Conservation (phyloP, 2,888 invertebrate species). For the Hirtodrosophila cameraria region DNA sequence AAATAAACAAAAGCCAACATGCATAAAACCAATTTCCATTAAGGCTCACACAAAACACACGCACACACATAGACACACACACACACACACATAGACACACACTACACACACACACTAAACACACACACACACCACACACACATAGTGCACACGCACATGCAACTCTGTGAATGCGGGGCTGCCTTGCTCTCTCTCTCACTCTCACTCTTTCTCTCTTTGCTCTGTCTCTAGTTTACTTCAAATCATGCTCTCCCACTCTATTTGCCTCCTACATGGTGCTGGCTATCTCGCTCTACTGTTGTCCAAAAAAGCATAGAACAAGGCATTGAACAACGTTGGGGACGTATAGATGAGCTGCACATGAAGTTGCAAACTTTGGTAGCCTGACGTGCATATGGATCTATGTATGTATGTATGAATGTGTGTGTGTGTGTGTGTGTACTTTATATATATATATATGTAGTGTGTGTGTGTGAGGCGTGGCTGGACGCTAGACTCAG, state of each 20-base stretch:
- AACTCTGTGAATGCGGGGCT: conserved; percentile 31
- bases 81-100: conserved; percentile 4
- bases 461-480: conserved; percentile 47
- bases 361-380: conserved; percentile 57
- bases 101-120: conserved; percentile 46
- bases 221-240: conserved; percentile 2
- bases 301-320: conserved; percentile 59
- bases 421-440: not conserved
- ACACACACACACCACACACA: conserved; percentile 22
- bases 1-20: conserved; percentile 81
- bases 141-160: conserved; percentile 62
- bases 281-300: conserved; percentile 32
- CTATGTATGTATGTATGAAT: conserved; percentile 1
- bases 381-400: conserved; percentile 46
- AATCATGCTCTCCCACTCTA: conserved; percentile 8
- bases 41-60: conserved; percentile 54
- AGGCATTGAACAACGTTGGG: conserved; percentile 56
- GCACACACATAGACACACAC: conserved; percentile 24
- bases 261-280: not conserved
- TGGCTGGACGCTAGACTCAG: conserved; percentile 47
- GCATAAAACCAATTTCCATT: conserved; percentile 82
- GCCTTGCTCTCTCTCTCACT: not conserved
- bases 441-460: not conserved
- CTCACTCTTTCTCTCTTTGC: not conserved
- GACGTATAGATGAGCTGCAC: conserved; percentile 61